Conservation (phyloP, 2,113 vertebrate species). For the Proteles cristata region DNA sequence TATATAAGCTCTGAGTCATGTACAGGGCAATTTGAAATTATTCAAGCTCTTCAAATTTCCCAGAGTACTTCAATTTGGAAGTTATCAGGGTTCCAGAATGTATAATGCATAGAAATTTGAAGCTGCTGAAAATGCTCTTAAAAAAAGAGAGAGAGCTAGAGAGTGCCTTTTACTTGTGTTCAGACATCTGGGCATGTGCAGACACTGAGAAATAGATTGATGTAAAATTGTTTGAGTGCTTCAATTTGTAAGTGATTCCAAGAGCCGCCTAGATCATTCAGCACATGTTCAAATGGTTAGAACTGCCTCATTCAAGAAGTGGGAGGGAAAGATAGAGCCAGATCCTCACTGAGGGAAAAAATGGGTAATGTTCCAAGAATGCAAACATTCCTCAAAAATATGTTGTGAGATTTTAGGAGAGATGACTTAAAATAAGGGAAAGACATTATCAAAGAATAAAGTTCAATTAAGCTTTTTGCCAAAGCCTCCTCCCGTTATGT, state of each 20-base stretch:
- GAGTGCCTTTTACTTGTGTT: neutral
- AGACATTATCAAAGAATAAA: neutral
- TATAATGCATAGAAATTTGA: slow-evolving; percentile 34
- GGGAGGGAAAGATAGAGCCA: neutral
- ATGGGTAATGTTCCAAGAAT: neutral
- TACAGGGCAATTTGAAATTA: slow-evolving; percentile 56
- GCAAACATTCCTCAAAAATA: neutral
- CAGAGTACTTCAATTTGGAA: slow-evolving; percentile 34
- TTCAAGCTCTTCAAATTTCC: slow-evolving; percentile 50
- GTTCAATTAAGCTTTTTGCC: neutral
- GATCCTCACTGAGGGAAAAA: neutral
- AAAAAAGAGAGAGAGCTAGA: neutral
- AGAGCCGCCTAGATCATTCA: neutral
- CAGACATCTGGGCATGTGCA: neutral
- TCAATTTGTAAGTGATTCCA: slow-evolving; percentile 18
- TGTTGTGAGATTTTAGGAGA: neutral
- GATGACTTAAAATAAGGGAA: neutral
- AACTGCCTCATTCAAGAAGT: neutral
- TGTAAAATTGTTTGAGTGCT: neutral
- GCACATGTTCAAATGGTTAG: neutral
- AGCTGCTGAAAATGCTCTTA: slow-evolving; percentile 21
- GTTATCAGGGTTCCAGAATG: slow-evolving; percentile 31
- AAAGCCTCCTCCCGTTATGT: neutral
- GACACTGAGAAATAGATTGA: neutral
- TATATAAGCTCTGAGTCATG: neutral